Conservation (phyloP, 2,888 invertebrate genomes). For the Caradrina kadenii region DNA sequence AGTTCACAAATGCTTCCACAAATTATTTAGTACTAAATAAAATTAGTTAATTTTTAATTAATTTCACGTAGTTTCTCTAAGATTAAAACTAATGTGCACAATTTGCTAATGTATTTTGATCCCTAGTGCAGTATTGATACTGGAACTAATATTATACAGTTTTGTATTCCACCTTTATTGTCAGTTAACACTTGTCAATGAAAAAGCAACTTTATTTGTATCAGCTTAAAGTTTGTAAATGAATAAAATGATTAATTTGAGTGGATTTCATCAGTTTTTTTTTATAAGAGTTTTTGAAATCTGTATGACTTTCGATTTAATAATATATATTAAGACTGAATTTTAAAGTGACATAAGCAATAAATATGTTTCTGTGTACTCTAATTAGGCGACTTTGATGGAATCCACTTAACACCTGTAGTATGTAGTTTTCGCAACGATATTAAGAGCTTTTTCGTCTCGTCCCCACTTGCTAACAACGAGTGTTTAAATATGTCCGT, state of each 20-base stretch:
- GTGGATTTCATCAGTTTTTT: constrained; percentile 27
- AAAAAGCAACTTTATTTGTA: constrained; percentile 13
- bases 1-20: neutral
- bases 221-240: constrained; percentile 20
- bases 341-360: constrained; percentile 14
- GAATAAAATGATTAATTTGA: neutral
- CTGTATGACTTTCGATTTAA: neutral
- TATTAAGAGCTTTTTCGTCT: neutral
- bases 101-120: constrained; percentile 31
- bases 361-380: constrained; percentile 8
- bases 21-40: neutral
- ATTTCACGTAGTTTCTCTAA: constrained; percentile 37
- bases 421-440: neutral
- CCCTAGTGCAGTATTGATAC: constrained; percentile 23
- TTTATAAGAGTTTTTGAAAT: neutral
- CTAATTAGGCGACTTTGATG: constrained; percentile 17
- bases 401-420: constrained; percentile 28
- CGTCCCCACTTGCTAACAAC: constrained; percentile 7
- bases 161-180: constrained; percentile 13
- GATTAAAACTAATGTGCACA: constrained; percentile 33
- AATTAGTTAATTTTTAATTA: no score
- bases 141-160: constrained; percentile 9
- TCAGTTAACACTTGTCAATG: constrained; percentile 6
- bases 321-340: constrained; percentile 42
- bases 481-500: constrained; percentile 3